These are phyloP conservation scores for Ephydatia muelleri DNA, from an alignment of 37 sponge, comb jelly and placozoan genomes.

Conservation along the genomic window DNA sequence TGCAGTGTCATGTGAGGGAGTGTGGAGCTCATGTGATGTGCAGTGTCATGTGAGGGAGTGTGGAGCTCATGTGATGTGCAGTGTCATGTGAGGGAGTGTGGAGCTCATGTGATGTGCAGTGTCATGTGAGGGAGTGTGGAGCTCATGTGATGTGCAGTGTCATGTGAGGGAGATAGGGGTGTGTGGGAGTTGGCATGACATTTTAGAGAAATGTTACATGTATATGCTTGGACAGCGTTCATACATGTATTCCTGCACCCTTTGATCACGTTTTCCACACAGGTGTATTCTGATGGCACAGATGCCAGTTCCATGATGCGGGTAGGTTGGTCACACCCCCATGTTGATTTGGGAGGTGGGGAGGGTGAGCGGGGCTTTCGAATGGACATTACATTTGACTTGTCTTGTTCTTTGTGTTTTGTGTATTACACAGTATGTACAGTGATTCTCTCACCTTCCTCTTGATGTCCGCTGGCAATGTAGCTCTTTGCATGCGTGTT, in stretches of 20 bases:
- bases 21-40: too few species aligned
- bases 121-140: neutral
- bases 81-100: neutral
- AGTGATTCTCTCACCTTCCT: too few species aligned
- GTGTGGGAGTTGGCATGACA: too few species aligned
- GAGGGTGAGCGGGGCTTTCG: neutral
- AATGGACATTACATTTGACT: too few species aligned
- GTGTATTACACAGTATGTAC: too few species aligned
- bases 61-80: slow-evolving; percentile 28
- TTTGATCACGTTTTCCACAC: neutral
- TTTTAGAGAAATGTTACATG: too few species aligned
- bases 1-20: neutral
- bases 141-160: slow-evolving; percentile 22
- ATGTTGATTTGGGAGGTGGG: neutral
- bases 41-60: too few species aligned
- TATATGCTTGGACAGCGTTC: neutral
- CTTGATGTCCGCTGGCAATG: too few species aligned
- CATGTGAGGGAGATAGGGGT: neutral
- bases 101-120: slow-evolving; percentile 32
- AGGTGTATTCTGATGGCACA: neutral
- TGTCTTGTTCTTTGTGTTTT: too few species aligned
- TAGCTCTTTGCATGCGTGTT: too few species aligned
- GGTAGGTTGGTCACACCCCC: neutral
- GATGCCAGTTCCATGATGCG: neutral
- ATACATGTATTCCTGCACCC: neutral